Conservation (phyloP, 2,888 invertebrate species). For the Caenorhabditis zanzibari region DNA sequence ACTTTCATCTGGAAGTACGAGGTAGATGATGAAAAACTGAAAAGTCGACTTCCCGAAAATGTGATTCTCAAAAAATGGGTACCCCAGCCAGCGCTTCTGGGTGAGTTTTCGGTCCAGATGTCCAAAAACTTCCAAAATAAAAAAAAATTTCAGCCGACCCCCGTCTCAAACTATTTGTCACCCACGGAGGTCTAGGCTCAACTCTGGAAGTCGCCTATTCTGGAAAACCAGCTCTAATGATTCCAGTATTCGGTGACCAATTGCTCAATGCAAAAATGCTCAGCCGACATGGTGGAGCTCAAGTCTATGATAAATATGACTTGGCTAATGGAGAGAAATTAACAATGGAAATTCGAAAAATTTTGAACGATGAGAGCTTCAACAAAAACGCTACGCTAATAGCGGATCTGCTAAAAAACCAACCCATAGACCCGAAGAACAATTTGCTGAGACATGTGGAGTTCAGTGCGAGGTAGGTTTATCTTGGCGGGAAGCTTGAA, state of each 20-base stretch:
- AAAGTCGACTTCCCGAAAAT: conserved; percentile 33
- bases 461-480: conserved; percentile 42
- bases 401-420: conserved; percentile 34
- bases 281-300: conserved; percentile 43
- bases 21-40: conserved; percentile 4
- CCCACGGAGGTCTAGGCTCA: conserved; percentile 51
- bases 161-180: conserved; percentile 46
- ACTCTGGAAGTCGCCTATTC: conserved; percentile 53
- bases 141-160: conserved; percentile 42
- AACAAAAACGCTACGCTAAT: conserved; percentile 26
- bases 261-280: conserved; percentile 42
- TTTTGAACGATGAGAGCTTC: conserved; percentile 18
- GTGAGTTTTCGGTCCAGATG: background rate
- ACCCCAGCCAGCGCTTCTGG: conserved; percentile 48
- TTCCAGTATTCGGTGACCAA: conserved; percentile 55
- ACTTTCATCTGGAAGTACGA: conserved; percentile 60
- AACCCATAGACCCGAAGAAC: conserved; percentile 55
- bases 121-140: too few species aligned
- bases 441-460: conserved; percentile 54
- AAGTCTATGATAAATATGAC: conserved; percentile 42
- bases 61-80: conserved; percentile 47
- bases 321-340: conserved; percentile 34
- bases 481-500: background rate
- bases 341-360: background rate
- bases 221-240: conserved; percentile 48